Evolutionary conservation across 2,113 vertebrate genomes (phyloP).

Genomic region (Prolemur simus): DNA sequence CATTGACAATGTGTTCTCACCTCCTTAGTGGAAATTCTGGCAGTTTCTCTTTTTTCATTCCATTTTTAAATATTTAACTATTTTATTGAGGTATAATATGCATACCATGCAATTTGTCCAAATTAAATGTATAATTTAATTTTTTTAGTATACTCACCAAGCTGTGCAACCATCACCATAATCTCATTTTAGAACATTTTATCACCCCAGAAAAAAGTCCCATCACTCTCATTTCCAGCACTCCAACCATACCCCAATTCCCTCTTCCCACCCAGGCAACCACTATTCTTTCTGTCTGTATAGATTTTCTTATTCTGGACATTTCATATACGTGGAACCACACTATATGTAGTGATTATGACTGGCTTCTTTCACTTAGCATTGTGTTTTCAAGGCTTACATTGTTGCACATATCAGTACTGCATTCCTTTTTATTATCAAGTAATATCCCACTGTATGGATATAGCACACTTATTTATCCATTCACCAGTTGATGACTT

Average conservation of each 20-base stretch:
- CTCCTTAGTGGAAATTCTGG: neutral
- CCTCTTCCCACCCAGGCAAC: neutral
- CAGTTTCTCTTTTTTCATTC: neutral
- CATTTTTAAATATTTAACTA: neutral
- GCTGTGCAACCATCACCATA: neutral
- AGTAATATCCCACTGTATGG: neutral
- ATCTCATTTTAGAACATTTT: neutral
- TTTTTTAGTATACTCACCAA: neutral
- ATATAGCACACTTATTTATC: neutral
- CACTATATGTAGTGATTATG: neutral
- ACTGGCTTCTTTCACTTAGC: neutral
- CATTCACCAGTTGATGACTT: neutral
- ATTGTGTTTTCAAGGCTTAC: neutral
- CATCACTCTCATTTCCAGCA: rapidly evolving
- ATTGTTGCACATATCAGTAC: neutral
- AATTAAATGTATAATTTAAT: neutral
- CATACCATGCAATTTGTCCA: neutral
- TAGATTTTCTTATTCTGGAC: neutral
- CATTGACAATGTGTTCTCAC: neutral
- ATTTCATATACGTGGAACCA: neutral
- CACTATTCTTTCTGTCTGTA: neutral
- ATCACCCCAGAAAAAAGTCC: neutral
- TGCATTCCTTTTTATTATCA: neutral
- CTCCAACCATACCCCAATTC: rapidly evolving
- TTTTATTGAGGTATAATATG: neutral